Conservation (phyloP, 2,888 invertebrate species). For the Xanthorhoe designata region DNA sequence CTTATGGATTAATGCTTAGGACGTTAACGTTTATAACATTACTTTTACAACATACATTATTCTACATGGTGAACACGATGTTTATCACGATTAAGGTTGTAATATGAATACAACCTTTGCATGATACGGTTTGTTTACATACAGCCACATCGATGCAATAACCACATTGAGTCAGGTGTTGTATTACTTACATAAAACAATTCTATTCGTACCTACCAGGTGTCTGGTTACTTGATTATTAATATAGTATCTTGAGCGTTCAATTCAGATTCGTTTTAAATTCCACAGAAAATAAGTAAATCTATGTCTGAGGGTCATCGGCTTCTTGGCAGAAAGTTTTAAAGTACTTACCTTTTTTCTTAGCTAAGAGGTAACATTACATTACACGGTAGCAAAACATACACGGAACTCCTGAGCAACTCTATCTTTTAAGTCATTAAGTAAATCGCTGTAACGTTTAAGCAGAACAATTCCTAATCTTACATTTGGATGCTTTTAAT, state of each 20-base stretch:
- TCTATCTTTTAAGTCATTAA: neutral
- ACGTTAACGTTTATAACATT: conserved; percentile 1
- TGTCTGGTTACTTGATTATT: conserved; percentile 27
- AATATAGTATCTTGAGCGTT: conserved; percentile 12
- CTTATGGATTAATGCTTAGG: neutral
- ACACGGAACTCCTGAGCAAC: too few relatives aligned
- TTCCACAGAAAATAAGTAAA: conserved; percentile 3
- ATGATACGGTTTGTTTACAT: conserved; percentile 65
- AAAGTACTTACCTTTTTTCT: neutral
- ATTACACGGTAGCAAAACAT: too few relatives aligned
- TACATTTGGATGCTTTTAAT: conserved; percentile 14
- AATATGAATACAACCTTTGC: conserved; percentile 48
- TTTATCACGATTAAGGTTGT: conserved; percentile 41
- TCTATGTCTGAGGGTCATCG: conserved; percentile 8
- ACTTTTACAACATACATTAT: conserved; percentile 1
- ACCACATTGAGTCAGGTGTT: conserved; percentile 67
- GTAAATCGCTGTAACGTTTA: neutral
- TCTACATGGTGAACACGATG: conserved; percentile 25
- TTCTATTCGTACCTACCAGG: conserved; percentile 40
- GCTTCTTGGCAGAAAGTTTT: conserved; percentile 1
- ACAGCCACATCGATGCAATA: conserved; percentile 59
- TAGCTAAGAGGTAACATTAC: neutral
- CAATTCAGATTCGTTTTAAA: conserved; percentile 9
- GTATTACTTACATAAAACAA: conserved; percentile 65
- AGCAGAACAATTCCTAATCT: conserved; percentile 3